Conservation (phyloP, 1,140 invertebrate species). For the Drosophila suzukii region DNA sequence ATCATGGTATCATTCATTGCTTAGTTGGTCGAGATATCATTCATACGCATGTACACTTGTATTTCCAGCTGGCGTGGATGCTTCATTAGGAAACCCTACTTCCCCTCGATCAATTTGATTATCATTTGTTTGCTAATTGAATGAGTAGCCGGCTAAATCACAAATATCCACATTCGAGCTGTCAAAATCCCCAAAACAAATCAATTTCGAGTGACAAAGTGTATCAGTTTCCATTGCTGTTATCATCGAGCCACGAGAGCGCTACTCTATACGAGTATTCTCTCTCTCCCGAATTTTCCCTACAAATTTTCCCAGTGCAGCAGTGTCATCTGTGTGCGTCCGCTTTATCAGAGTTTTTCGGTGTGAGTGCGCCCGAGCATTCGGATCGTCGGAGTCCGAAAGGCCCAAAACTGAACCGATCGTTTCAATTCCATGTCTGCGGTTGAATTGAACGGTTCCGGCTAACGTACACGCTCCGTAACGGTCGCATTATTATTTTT, state of each 20-base stretch:
- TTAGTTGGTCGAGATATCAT: constrained; percentile 9
- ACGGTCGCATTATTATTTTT: constrained; percentile 25
- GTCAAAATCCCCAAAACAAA: constrained; percentile 44
- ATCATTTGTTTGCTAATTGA: constrained; percentile 66
- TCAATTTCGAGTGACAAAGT: constrained; percentile 32
- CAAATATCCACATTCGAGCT: constrained; percentile 47
- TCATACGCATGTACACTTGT: constrained; percentile 16
- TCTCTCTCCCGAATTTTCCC: constrained; percentile 14
- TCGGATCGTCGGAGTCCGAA: constrained; percentile 38
- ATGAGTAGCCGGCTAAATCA: constrained; percentile 43
- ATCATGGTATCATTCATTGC: constrained; percentile 31
- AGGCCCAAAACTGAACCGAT: constrained; percentile 37
- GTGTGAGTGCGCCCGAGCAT: constrained; percentile 31
- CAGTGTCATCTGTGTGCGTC: constrained; percentile 21
- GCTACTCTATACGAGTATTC: not conserved
- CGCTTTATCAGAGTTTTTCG: constrained; percentile 65
- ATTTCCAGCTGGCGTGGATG: constrained; percentile 19
- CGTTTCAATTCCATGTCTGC: constrained; percentile 69
- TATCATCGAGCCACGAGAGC: constrained; percentile 31
- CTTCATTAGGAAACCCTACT: constrained; percentile 38
- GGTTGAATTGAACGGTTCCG: constrained; percentile 72
- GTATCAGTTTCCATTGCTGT: constrained; percentile 63
- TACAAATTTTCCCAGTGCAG: constrained; percentile 27
- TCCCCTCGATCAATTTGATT: constrained; percentile 50
- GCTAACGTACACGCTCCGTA: constrained; percentile 43